Conservation (phyloP, 2,888 invertebrate species). For the Oxycera nigricornis region DNA sequence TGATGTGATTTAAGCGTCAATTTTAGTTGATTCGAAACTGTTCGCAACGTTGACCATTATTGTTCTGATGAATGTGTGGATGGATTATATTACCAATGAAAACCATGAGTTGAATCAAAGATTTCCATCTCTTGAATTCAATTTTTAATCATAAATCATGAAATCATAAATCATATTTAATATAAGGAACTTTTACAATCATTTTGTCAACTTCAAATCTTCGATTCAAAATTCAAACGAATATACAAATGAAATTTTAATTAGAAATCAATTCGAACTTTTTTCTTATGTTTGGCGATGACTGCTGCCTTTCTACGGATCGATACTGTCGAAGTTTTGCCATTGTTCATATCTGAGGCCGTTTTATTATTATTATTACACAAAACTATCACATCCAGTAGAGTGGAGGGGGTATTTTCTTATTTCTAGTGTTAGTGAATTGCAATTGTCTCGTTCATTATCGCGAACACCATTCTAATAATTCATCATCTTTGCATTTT, state of each 20-base stretch:
- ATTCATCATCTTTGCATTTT: background rate
- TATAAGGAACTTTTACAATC: background rate
- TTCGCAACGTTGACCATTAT: background rate
- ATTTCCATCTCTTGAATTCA: background rate
- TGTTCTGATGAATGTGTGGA: slow-evolving; percentile 5
- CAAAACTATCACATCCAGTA: slow-evolving; percentile 24
- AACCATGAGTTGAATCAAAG: background rate
- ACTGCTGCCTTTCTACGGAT: slow-evolving; percentile 65
- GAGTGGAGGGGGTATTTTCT: slow-evolving; percentile 12
- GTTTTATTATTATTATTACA: slow-evolving; percentile 30
- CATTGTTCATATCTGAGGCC: slow-evolving; percentile 69
- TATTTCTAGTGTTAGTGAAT: slow-evolving; percentile 16
- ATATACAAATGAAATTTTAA: background rate
- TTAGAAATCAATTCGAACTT: slow-evolving; percentile 54
- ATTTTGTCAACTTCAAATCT: background rate
- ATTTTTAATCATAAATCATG: background rate
- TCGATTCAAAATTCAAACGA: background rate
- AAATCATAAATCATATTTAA: background rate
- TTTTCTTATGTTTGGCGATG: slow-evolving; percentile 59
- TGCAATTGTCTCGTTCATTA: slow-evolving; percentile 1
- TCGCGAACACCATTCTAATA: background rate
- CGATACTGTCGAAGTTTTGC: slow-evolving; percentile 82
- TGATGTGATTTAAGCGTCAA: no score
- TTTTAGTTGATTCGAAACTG: background rate
- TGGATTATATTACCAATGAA: background rate